Evolutionary conservation across 2,113 vertebrate species (phyloP).

Genomic region (human (Homo sapiens)): DNA sequence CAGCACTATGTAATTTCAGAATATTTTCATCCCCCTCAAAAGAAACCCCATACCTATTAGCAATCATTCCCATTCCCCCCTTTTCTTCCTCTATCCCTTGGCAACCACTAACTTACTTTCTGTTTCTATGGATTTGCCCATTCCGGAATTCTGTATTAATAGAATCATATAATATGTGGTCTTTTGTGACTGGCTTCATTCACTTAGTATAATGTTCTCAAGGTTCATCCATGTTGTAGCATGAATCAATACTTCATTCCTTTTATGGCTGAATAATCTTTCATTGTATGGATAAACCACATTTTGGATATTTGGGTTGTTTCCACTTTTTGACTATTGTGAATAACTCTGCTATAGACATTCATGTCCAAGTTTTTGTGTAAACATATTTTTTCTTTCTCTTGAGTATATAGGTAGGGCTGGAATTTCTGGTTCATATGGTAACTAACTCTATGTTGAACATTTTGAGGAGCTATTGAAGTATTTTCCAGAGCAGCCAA

Average conservation of each 20-base stretch:
- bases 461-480: slow-evolving; percentile 26
- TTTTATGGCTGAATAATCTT: slow-evolving; percentile 17
- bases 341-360: not conserved
- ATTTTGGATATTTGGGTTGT: not conserved
- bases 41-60: not conserved
- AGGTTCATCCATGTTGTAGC: not conserved
- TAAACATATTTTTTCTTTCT: not conserved
- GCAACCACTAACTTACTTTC: not conserved
- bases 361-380: not conserved
- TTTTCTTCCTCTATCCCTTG: not conserved
- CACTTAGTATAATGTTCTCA: not conserved
- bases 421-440: not conserved
- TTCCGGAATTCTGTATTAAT: slow-evolving; percentile 11
- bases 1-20: slow-evolving; percentile 1
- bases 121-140: not conserved
- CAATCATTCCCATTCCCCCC: not conserved
- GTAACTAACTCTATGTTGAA: not conserved
- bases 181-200: not conserved
- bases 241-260: not conserved
- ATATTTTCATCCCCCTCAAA: not conserved
- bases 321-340: not conserved
- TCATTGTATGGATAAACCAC: not conserved
- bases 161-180: not conserved
- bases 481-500: not conserved
- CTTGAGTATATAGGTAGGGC: not conserved